Evolutionary conservation across 2,797 vertebrate species (phyloP), one percentile per base, ranked within the genome.

Genomic region (Amphiprion clarkii): DNA sequence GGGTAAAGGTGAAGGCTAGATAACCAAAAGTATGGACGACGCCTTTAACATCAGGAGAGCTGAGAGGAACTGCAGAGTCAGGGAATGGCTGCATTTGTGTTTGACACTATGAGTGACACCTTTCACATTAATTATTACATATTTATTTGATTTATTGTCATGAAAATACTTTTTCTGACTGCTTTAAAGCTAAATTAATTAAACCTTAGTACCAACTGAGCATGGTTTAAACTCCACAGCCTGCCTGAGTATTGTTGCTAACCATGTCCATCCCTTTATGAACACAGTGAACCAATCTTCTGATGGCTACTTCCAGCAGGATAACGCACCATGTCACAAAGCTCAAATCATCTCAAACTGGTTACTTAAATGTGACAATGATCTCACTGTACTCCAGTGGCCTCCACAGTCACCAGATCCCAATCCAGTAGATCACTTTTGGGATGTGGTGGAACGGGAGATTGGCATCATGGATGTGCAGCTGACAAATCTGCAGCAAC

Each of bases 241-340:
- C 56, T 54, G 27, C 17, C 44, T 64, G 48, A 58, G n/a, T 33
- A 51, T n/a, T 62, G 52, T n/a, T 56, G 31, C 58, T 67, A 62
- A 75, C 60, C 60, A 73, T 66, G 58, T 67, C 46, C 64, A 74
- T 54, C 68, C 58, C 58, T 68, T 74, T 68, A 78, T 82, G 67
- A 78, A 59, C 76, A 76, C 75, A 72, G 55, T 74, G 66, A 64
- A 67, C 56, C 72, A 52, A 75, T 83, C 81, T 78, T 90, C 82
- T 88, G 80, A 87, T 86, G 80, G 80, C 71, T 87, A 81, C 76
- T 81, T 88, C 75, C 77, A 87, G 75, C 70, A 85, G 53, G 55
- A 79, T 67, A 76, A 68, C 0, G 4, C 6, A 0, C 53, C 33
- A 59, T 59, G 65, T 76, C 69, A 74, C 3, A 53, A 65, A 79